These are phyloP conservation scores for Ferdinandea cuprea DNA, from an alignment of 2,888 invertebrate species.

Conservation along the genomic window DNA sequence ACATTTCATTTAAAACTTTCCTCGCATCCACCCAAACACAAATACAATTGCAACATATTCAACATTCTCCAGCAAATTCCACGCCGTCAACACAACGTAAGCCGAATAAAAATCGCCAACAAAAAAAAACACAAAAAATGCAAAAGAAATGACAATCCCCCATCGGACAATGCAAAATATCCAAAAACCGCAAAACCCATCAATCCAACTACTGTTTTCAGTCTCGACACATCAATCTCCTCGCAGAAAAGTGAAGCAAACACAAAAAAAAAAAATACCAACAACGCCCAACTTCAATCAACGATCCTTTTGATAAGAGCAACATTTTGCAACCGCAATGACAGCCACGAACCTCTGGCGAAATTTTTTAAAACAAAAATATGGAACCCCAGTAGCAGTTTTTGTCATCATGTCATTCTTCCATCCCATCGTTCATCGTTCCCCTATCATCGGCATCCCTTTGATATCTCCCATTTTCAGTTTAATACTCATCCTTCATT, in stretches of 20 bases:
- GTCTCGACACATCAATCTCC: conserved; percentile 48
- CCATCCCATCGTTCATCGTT: conserved; percentile 20
- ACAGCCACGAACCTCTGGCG: conserved; percentile 33
- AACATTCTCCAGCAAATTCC: conserved; percentile 16
- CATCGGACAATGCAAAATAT: conserved; percentile 11
- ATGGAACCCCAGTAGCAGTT: conserved; percentile 65
- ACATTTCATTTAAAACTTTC: too few relatives aligned
- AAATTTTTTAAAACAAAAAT: conserved; percentile 52
- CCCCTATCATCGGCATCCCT: conserved; percentile 56
- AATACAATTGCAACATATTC: not conserved
- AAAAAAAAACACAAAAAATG: not conserved
- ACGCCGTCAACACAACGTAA: not conserved
- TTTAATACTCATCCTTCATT: conserved; percentile 67
- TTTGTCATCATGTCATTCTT: conserved; percentile 62
- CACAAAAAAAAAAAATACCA: conserved; percentile 3
- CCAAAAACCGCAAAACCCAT: conserved; percentile 48
- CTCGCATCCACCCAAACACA: not conserved
- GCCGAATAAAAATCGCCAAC: conserved; percentile 1
- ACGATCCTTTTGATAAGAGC: conserved; percentile 33
- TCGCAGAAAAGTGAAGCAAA: conserved; percentile 3
- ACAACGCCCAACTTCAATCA: conserved; percentile 44
- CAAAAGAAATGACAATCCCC: conserved; percentile 1
- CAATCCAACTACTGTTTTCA: conserved; percentile 38
- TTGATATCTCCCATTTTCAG: conserved; percentile 62
- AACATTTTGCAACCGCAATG: conserved; percentile 30